phyloP scores from a whole-genome alignment of 1,140 invertebrate species.

The Drosophila parvula region DNA sequence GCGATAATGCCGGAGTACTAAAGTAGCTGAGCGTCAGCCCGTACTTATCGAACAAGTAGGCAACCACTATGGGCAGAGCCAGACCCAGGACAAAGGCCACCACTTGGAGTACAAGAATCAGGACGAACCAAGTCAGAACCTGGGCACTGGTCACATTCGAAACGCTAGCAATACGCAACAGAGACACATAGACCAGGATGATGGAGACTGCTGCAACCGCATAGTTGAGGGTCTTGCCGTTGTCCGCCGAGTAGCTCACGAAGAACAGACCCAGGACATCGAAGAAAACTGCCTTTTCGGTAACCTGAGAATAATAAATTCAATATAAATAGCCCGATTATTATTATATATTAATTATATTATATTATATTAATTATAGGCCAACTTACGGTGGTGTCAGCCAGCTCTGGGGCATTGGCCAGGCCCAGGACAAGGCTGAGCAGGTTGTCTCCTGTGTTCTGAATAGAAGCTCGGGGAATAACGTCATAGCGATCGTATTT shows the following conservation, averaged over 20 bases:
- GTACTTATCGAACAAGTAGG: constrained; percentile 76
- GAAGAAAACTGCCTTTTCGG: constrained; percentile 89
- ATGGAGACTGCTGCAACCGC: constrained; percentile 84
- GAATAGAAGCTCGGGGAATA: constrained; percentile 91
- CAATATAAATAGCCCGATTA: constrained; percentile 29
- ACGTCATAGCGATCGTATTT: constrained; percentile 90
- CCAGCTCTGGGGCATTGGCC: constrained; percentile 86
- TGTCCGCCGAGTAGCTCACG: constrained; percentile 86
- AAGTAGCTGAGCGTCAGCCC: constrained; percentile 88
- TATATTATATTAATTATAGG: neutral
- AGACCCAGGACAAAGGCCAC: constrained; percentile 83
- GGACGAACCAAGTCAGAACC: constrained; percentile 46
- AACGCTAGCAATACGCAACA: constrained; percentile 55
- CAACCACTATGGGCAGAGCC: constrained; percentile 84
- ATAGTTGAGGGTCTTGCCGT: constrained; percentile 86
- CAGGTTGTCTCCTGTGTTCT: constrained; percentile 92
- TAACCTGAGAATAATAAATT: constrained; percentile 84
- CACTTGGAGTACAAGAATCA: constrained; percentile 53
- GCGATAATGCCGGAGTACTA: constrained; percentile 86
- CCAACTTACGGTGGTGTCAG: constrained; percentile 86
- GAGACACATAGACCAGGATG: constrained; percentile 82
- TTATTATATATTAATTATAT: neutral
- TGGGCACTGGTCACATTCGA: constrained; percentile 39
- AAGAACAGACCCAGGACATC: constrained; percentile 91
- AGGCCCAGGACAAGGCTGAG: constrained; percentile 88